These are phyloP conservation scores for Clistopyga incitator DNA, from an alignment of 2,888 invertebrate genomes.

Conservation along the genomic window DNA sequence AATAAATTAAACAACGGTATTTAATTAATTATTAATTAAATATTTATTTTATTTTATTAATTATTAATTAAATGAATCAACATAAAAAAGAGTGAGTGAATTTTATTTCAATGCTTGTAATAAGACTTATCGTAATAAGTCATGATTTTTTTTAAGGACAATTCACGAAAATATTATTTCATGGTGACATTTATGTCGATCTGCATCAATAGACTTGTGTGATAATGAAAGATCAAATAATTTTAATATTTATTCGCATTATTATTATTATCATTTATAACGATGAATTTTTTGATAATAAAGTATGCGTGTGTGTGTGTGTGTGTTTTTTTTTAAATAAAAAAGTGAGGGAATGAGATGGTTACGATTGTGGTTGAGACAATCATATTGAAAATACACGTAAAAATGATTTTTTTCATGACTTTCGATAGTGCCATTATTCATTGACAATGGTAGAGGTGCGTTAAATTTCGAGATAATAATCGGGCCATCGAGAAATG, in stretches of 20 bases:
- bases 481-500: conserved; percentile 7
- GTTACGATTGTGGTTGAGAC: not conserved
- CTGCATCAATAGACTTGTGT: not conserved
- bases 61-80: no score
- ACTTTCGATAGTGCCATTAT: not conserved
- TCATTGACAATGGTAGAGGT: not conserved
- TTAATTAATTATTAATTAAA: not conserved
- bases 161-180: not conserved
- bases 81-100: no score
- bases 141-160: not conserved
- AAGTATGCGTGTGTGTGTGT: no score
- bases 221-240: no score
- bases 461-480: conserved; percentile 20
- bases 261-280: not conserved
- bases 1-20: not conserved
- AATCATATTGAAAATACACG: not conserved
- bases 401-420: not conserved
- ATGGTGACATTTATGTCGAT: not conserved
- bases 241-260: not conserved
- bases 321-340: no score
- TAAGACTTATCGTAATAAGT: no score
- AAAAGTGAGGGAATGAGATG: not conserved
- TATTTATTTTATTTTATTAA: no score
- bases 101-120: no score
- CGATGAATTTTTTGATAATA: not conserved